Evolutionary conservation across 2,113 vertebrate species (phyloP), one percentile per base, ranked within the genome.

Genomic region (Pachypanchax playfairii): DNA sequence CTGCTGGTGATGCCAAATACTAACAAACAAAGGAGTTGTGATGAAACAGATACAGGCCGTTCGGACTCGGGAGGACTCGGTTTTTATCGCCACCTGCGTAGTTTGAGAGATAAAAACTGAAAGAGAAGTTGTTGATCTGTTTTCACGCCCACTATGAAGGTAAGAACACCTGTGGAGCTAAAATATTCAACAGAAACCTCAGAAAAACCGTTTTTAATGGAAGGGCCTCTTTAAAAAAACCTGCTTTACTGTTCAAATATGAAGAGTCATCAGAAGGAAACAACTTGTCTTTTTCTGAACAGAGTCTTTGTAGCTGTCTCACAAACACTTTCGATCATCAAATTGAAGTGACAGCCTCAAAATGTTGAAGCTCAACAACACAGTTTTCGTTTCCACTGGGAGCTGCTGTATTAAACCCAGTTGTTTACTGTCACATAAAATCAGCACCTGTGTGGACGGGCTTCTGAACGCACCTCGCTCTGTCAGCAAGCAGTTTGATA

Each of bases 391-490:
- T 59, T 59, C 66, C 54, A 20, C 21, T 24, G 69, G 49, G 58
- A 50, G 57, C 59, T 65, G 59, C 47, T 69, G 13, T 18, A 24
- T 65, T 58, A 25, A 28, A 69, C 36, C 15, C 59, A 55, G 43
- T 71, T 52, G 42, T 36, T 86, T 52, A 70, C 0, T 48, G 57
- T 65, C 79, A 56, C 53, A 41, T 48, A 18, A 50, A 72, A 51
- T 74, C 75, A 57, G 47, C n/a, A 47, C 60, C 41, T 57, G 46
- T 50, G 39, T 57, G 28, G 25, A 50, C 35, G 44, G 15, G 36
- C 62, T 68, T 25, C 51, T 33, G 49, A 69, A 57, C 49, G 33
- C 29, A 42, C 58, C 24, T n/a, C 3, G 17, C 57, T 66, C 57
- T 75, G 65, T 70, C 65, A 63, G 11, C 8, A 43, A 47, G 22